phyloP scores from a whole-genome alignment of 2,113 vertebrate species.

The Xiphophorus hellerii region DNA sequence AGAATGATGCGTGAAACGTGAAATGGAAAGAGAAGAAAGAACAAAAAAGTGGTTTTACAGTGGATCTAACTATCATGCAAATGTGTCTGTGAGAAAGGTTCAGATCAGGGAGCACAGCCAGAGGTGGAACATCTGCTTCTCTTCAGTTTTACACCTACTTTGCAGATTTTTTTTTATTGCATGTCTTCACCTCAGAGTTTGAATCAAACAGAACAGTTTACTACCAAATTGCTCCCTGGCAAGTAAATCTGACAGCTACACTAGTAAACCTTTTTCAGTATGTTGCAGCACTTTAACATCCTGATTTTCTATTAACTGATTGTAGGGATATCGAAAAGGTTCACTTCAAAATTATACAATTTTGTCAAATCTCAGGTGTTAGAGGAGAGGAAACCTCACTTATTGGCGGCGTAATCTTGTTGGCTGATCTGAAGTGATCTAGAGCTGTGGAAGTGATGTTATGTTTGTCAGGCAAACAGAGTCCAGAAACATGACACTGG shows the following conservation, averaged over 20 bases:
- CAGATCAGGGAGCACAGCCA: not conserved
- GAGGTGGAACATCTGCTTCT: no score
- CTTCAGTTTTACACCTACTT: not conserved
- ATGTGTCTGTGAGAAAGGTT: slow-evolving; percentile 46
- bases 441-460: slow-evolving; percentile 27
- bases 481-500: slow-evolving; percentile 59
- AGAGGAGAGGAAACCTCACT: not conserved
- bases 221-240: not conserved
- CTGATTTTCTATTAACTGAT: no score
- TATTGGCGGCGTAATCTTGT: not conserved
- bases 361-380: no score
- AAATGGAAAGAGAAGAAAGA: slow-evolving; percentile 11
- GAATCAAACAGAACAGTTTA: not conserved
- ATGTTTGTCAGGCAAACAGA: slow-evolving; percentile 61
- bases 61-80: slow-evolving; percentile 63
- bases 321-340: not conserved
- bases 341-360: not conserved
- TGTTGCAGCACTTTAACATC: not conserved
- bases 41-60: slow-evolving; percentile 44
- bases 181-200: not conserved
- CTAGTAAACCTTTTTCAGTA: not conserved
- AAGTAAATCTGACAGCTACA: not conserved
- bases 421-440: not conserved
- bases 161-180: not conserved
- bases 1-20: slow-evolving; percentile 42